phyloP scores from a whole-genome alignment of 2,888 invertebrate genomes.

The Tetramorium bicarinatum region DNA sequence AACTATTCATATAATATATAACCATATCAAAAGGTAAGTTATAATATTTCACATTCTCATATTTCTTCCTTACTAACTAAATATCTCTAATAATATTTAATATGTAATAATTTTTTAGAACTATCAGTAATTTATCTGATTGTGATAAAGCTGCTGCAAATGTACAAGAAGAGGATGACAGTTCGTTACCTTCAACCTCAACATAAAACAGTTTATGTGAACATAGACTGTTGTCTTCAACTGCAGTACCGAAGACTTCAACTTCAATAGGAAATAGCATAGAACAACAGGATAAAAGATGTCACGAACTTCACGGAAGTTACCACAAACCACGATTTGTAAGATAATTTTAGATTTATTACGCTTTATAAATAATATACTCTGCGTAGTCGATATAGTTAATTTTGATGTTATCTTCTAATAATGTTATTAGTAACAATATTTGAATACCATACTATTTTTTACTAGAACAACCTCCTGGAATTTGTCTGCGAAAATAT shows the following conservation, averaged over 20 bases:
- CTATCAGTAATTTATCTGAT: constrained; percentile 15
- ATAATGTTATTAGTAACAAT: no score
- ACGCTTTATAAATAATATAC: not conserved
- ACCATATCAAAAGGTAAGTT: not conserved
- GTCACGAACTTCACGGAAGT: not conserved
- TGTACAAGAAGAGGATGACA: not conserved
- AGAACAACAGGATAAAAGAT: not conserved
- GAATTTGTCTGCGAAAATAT: no score
- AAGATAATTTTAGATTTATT: not conserved
- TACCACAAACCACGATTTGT: not conserved
- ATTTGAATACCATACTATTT: no score
- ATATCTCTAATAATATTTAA: not conserved
- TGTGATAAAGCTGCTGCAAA: not conserved
- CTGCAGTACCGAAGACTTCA: no score
- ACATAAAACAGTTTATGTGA: not conserved
- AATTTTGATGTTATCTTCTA: no score
- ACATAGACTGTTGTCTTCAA: not conserved
- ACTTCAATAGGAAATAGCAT: not conserved
- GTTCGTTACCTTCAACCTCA: not conserved
- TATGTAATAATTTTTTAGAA: constrained; percentile 12
- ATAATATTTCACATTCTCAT: not conserved
- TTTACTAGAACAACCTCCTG: no score
- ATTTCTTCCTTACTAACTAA: constrained; percentile 2
- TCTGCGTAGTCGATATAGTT: no score
- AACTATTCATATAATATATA: not conserved